A percentile compares a stretch with the other conserved stretches of the same genome.
phyloP scores from a whole-genome alignment of 2,888 invertebrate genomes.

The Neoitamus cyanurus region DNA sequence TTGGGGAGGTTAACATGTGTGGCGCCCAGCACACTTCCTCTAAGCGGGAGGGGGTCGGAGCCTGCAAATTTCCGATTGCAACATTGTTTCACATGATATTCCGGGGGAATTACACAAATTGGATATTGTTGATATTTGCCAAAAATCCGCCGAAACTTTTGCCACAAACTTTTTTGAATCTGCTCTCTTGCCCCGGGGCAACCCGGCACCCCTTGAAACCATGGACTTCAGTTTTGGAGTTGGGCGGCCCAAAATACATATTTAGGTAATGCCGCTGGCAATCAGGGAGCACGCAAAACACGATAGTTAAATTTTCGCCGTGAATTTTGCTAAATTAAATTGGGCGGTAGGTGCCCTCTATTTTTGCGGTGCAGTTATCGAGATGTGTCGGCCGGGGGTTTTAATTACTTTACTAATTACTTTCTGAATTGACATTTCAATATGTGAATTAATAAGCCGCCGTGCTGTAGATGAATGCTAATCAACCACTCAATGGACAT shows the following conservation, averaged over 20 bases:
- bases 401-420: not conserved
- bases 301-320: not conserved
- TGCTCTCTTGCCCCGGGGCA: not conserved
- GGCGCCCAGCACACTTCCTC: not conserved
- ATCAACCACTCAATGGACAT: not conserved
- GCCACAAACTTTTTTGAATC: not conserved
- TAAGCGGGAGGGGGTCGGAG: not conserved
- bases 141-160: slow-evolving; percentile 17
- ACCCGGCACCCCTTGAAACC: not conserved
- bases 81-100: slow-evolving; percentile 1
- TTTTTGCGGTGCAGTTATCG: not conserved
- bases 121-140: slow-evolving; percentile 36
- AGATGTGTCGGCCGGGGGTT: not conserved
- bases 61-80: slow-evolving; percentile 8
- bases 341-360: not conserved
- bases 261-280: not conserved
- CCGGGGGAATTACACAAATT: slow-evolving; percentile 22
- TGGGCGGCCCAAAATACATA: not conserved
- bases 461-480: not conserved
- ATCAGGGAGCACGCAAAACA: not conserved
- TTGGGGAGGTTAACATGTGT: not conserved
- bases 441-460: not conserved
- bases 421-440: not conserved
- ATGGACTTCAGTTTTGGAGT: not conserved
- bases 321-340: not conserved